phyloP scores from a whole-genome alignment of 2,113 vertebrate species.

The Anarrhichthys ocellatus region DNA sequence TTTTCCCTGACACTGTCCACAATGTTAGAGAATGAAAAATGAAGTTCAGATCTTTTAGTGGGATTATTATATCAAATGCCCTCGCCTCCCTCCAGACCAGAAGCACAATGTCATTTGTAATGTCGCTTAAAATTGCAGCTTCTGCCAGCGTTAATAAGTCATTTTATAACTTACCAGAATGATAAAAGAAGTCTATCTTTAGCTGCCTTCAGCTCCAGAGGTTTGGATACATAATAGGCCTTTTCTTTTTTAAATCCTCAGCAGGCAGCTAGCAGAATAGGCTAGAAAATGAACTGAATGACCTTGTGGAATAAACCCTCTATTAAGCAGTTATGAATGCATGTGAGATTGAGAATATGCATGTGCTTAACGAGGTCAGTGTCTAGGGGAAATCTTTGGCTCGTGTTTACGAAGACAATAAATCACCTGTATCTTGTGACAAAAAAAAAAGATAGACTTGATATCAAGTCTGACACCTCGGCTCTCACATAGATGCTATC shows the following conservation, averaged over 20 bases:
- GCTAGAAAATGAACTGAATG: slow-evolving; percentile 8
- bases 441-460: slow-evolving; percentile 5
- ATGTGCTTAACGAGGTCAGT: not conserved
- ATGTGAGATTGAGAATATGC: slow-evolving; percentile 15
- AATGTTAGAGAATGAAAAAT: slow-evolving; percentile 51
- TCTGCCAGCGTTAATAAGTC: slow-evolving; percentile 57
- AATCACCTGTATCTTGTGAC: slow-evolving; percentile 16
- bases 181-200: slow-evolving; percentile 65
- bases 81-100: slow-evolving; percentile 42
- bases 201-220: slow-evolving; percentile 50
- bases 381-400: not conserved
- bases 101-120: slow-evolving; percentile 50
- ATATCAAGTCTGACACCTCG: slow-evolving; percentile 22
- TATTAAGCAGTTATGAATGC: slow-evolving; percentile 32
- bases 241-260: slow-evolving; percentile 31
- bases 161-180: slow-evolving; percentile 62
- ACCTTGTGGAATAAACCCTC: slow-evolving; percentile 33
- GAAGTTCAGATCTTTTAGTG: slow-evolving; percentile 42
- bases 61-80: slow-evolving; percentile 61
- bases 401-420: slow-evolving; percentile 16
- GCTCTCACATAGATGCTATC: slow-evolving; percentile 19
- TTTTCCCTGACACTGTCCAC: slow-evolving; percentile 18
- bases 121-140: slow-evolving; percentile 55
- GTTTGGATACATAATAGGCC: slow-evolving; percentile 45
- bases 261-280: slow-evolving; percentile 20